A percentile compares a stretch with the other conserved stretches of the same genome.
Evolutionary conservation across 2,113 vertebrate species (phyloP).

Genomic region (Chlorocebus sabaeus): DNA sequence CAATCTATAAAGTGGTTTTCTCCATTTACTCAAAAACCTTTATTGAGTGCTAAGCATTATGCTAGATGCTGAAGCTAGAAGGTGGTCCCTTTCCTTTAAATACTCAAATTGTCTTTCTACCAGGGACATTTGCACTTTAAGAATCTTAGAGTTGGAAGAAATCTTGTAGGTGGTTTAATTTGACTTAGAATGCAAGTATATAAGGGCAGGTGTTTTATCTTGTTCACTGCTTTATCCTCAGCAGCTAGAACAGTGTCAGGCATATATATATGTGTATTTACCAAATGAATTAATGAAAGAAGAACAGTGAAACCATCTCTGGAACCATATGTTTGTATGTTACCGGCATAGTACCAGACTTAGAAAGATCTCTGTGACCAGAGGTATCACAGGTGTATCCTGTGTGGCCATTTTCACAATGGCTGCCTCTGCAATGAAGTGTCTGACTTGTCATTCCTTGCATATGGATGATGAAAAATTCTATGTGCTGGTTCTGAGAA

Average conservation of each 20-base stretch:
- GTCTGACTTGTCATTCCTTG: background rate
- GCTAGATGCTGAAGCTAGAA: background rate
- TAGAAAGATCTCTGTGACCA: background rate
- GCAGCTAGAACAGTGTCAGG: background rate
- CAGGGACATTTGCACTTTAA: background rate
- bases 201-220: background rate
- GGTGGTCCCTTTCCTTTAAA: background rate
- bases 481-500: slow-evolving; percentile 5
- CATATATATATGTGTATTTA: background rate
- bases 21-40: background rate
- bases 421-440: background rate
- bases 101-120: background rate
- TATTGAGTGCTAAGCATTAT: background rate
- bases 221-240: background rate
- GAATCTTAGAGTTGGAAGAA: background rate
- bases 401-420: background rate
- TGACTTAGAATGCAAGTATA: background rate
- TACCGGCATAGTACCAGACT: background rate
- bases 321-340: background rate
- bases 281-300: background rate
- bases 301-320: slow-evolving; percentile 9
- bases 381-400: background rate
- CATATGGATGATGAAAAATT: background rate
- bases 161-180: background rate
- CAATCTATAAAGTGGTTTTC: background rate